Conservation (phyloP, 2,888 invertebrate species). For the Plebejus melissa region DNA sequence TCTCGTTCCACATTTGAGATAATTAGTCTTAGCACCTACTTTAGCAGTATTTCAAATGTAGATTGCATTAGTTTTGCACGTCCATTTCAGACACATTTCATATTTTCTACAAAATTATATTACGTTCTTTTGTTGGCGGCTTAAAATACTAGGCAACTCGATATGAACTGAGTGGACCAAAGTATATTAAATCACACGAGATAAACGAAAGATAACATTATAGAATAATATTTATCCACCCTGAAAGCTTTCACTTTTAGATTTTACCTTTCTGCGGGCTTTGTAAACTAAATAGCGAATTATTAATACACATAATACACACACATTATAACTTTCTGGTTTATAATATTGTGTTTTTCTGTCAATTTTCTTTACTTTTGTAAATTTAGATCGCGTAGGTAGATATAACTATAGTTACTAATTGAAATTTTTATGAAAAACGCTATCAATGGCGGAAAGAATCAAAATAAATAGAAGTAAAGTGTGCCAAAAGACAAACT, state of each 20-base stretch:
- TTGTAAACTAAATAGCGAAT: not conserved
- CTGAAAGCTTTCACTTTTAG: not conserved
- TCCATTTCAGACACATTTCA: not conserved
- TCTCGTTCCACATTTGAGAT: not conserved
- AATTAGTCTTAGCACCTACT: not conserved
- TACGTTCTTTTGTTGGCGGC: not conserved
- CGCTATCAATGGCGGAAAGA: too few relatives aligned
- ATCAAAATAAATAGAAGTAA: too few relatives aligned
- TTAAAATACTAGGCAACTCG: not conserved
- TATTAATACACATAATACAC: not conserved
- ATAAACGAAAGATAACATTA: slow-evolving; percentile 15
- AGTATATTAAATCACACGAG: not conserved
- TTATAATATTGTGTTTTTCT: too few relatives aligned
- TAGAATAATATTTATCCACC: slow-evolving; percentile 7
- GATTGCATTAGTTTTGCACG: not conserved
- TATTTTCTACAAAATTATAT: not conserved
- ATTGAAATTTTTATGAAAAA: too few relatives aligned
- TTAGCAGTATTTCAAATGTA: slow-evolving; percentile 1
- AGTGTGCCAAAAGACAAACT: not conserved
- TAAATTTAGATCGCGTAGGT: too few relatives aligned
- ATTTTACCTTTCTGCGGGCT: not conserved
- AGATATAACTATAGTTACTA: too few relatives aligned
- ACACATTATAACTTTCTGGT: too few relatives aligned
- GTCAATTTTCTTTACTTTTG: too few relatives aligned
- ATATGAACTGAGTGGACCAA: not conserved